Base-by-base conservation (phyloP, 1,140 invertebrate species). In the Anoplophora glabripennis region DNA sequence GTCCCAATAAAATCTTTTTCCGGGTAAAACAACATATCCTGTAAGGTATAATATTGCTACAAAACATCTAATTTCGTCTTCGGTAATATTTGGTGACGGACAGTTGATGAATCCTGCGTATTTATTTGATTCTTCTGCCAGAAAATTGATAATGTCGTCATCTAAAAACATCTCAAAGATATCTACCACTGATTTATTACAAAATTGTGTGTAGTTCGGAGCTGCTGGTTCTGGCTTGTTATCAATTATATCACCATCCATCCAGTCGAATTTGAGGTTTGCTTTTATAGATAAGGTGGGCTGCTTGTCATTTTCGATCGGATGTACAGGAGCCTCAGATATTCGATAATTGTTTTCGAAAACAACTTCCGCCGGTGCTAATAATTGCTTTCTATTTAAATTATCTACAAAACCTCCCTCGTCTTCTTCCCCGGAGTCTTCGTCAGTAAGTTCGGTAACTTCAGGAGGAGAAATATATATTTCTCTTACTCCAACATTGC, bases 231-330 rank as follows among this genome's bases (percentile, higher is more conserved):
- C 36, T 8, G 36, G 36, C n/a, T 37, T n/a, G n/a, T 37, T 37
- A n/a, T 7, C n/a, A 37, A 37, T n/a, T n/a, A n/a, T n/a, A n/a
- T n/a, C n/a, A n/a, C 42, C 15, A 45, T 45, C 4, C n/a, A 18
- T 45, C 42, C 42, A 45, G n/a, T 45, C 17, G 42, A 4, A 45
- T 9, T 45, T 45, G 42, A 45, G 42, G n/a, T 45, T 45, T n/a
- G 42, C 9, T 45, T 45, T 45, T 15, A 10, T n/a, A 15, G 9
- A 4, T n/a, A 15, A 15, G n/a, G 9, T 45, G n/a, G n/a, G 42
- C 9, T 12, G n/a, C 17, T n/a, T 15, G 8, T 44, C 42, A 15
- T 9, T 1, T 44, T 1, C 42, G 8, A 46, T 46, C 12, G 12
- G 14, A 7, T 46, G 18, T 7, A 46, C 8, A 15, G 17, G 11